These are phyloP conservation scores for Berghia stephanieae DNA, from an alignment of 1,140 invertebrate genomes.

Conservation along the genomic window DNA sequence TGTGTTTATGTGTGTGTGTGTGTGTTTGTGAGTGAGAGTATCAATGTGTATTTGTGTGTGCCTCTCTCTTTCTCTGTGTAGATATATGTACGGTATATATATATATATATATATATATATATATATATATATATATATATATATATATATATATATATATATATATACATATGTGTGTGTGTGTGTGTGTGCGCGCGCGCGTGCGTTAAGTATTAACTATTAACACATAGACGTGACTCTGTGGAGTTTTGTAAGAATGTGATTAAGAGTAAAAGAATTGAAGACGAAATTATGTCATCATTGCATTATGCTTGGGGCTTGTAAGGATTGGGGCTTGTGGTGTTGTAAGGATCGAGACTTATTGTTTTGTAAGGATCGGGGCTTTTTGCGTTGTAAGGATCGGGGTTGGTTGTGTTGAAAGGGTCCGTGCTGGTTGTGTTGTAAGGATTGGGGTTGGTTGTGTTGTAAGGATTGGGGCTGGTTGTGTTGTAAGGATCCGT, in stretches of 20 bases:
- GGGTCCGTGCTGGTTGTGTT: no score
- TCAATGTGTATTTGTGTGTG: neutral
- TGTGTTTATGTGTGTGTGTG: slow-evolving; percentile 17
- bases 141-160: neutral
- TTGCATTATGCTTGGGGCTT: no score
- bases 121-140: neutral
- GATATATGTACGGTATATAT: neutral
- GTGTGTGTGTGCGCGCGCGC: slow-evolving; percentile 14
- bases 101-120: no score
- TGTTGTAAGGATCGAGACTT: no score
- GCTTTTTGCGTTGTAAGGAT: no score
- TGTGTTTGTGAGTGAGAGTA: slow-evolving; percentile 18
- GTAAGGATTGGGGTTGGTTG: no score
- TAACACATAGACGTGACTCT: neutral
- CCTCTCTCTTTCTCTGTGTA: neutral
- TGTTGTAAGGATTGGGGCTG: no score
- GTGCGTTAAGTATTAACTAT: neutral
- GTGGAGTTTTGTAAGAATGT: no score
- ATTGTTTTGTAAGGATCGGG: no score
- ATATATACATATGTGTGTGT: neutral
- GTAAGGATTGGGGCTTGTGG: no score
- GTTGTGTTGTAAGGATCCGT: no score
- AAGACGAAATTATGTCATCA: neutral
- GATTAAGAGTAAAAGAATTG: neutral
- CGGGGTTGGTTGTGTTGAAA: no score